Evolutionary conservation across 2,888 invertebrate genomes (phyloP).

Genomic region (Mayetiola destructor): DNA sequence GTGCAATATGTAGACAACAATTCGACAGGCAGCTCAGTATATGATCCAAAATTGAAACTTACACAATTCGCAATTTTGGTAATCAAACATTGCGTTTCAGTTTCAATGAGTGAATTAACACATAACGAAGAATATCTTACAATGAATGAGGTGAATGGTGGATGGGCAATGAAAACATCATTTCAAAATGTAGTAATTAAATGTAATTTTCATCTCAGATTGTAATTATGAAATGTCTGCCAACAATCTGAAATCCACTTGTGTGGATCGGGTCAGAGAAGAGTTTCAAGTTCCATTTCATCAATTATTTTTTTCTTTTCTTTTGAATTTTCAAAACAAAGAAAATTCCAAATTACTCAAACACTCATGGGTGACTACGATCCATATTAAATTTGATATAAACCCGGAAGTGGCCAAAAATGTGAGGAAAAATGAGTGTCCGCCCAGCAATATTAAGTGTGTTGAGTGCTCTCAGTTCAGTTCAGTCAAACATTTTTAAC

Average conservation of each 20-base stretch:
- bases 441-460: too few relatives aligned
- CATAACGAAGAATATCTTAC: not conserved
- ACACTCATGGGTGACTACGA: not conserved
- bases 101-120: not conserved
- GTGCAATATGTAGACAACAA: not conserved
- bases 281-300: too few relatives aligned
- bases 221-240: too few relatives aligned
- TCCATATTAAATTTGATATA: not conserved
- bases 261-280: too few relatives aligned
- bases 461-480: too few relatives aligned
- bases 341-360: not conserved
- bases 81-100: not conserved
- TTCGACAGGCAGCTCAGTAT: too few relatives aligned
- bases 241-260: too few relatives aligned
- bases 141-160: not conserved
- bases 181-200: too few relatives aligned
- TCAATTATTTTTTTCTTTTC: too few relatives aligned
- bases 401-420: not conserved
- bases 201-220: too few relatives aligned
- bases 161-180: not conserved
- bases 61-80: not conserved
- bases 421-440: not conserved
- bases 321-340: too few relatives aligned
- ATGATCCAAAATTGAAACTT: not conserved
- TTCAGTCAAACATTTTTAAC: not conserved